phyloP scores from a whole-genome alignment of 2,888 invertebrate species.

The Hedychridium roseum region DNA sequence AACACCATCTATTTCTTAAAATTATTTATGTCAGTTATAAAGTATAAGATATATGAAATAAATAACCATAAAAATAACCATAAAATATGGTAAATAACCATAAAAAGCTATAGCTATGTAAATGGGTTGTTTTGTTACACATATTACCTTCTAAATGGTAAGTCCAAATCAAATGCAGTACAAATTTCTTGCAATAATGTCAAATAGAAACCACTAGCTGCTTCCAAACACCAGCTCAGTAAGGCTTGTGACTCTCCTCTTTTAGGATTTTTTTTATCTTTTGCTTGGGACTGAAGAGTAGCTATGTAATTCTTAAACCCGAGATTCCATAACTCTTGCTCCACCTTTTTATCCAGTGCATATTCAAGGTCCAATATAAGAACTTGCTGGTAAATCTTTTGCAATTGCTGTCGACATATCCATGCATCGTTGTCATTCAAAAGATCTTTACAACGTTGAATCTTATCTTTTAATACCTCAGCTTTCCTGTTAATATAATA shows the following conservation, averaged over 20 bases:
- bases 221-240: conserved; percentile 82
- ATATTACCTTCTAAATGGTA: conserved; percentile 73
- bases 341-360: conserved; percentile 87
- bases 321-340: conserved; percentile 88
- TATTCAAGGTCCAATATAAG: conserved; percentile 83
- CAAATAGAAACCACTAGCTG: conserved; percentile 86
- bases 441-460: conserved; percentile 71
- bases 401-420: conserved; percentile 64
- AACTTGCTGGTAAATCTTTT: conserved; percentile 66
- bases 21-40: background rate
- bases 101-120: too few relatives aligned
- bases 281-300: conserved; percentile 77
- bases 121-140: too few relatives aligned
- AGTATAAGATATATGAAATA: background rate
- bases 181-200: conserved; percentile 84
- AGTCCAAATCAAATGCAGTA: conserved; percentile 80
- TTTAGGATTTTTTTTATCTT: conserved; percentile 82
- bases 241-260: conserved; percentile 80
- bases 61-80: conserved; percentile 5
- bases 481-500: conserved; percentile 69
- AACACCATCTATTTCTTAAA: too few relatives aligned
- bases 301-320: conserved; percentile 90
- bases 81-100: background rate
- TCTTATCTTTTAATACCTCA: conserved; percentile 76
- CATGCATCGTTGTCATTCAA: conserved; percentile 65